Base-by-base conservation (phyloP, 2,797 vertebrate species). In the Hydrolagus colliei region DNA sequence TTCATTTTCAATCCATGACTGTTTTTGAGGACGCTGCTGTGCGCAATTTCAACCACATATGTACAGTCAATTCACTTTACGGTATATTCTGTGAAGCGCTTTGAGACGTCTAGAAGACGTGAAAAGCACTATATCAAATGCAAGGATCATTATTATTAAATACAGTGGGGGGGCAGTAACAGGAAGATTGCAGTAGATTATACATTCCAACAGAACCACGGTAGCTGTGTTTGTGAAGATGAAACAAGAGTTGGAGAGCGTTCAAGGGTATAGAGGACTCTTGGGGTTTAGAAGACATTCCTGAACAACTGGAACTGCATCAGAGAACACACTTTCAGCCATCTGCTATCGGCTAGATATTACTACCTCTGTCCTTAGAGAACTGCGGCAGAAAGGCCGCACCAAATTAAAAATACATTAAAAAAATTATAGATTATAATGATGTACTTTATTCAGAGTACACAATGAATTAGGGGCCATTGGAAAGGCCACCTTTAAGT, bases 391-490 rank as follows among this genome's bases (percentile, higher is more conserved):
- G 68, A n/a, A 80, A 32, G 63, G 77, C 61, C 63, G 61, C 65
- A 65, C 11, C 41, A 59, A 82, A 68, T 35, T 82, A 3, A 11
- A 82, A 82, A 82, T 67, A 82, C 14, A 68, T 41, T 35, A 10
- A n/a, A 82, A 82, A 35, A 65, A 22, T 65, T 82, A 84, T 32
- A 71, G 35, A 63, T 80, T 84, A 71, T 84, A 71, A 84, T 84
- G 79, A 71, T 32, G 63, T 84, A 52, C 32, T 68, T 84, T 84
- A 67, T 6, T 1, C 10, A 68, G 27, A 84, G 32, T 35, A 71
- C 63, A 11, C 27, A 11, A 18, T 52, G 32, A 35, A 84, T 84
- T 71, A 52, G 32, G 65, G 65, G 67, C 65, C n/a, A 52, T 13
- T 9, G 16, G 11, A n/a, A 35, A 71, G 65, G 16, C 10, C 16